These are phyloP conservation scores for Odobenus rosmarus DNA, from an alignment of 2,113 vertebrate genomes.

Conservation along the genomic window DNA sequence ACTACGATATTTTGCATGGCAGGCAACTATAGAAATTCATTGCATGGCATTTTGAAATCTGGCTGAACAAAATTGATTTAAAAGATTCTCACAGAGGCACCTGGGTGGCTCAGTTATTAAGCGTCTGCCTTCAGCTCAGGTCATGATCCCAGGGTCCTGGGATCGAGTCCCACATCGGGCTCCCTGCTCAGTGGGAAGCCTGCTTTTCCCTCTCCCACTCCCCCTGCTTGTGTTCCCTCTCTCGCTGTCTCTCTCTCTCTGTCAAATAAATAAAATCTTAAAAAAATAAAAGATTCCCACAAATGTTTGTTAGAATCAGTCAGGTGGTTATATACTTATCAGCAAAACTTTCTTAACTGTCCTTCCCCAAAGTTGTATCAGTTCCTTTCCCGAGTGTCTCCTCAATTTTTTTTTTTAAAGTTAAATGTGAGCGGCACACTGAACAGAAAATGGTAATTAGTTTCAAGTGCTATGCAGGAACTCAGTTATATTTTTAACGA, in stretches of 20 bases:
- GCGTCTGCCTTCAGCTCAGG: too few relatives aligned
- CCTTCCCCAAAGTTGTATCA: neutral
- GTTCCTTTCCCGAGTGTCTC: neutral
- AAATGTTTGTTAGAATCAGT: conserved; percentile 47
- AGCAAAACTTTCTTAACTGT: conserved; percentile 13
- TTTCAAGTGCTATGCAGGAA: neutral
- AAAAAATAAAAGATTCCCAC: neutral
- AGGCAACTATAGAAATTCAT: conserved; percentile 11
- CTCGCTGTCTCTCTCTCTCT: too few relatives aligned
- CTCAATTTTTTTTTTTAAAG: neutral
- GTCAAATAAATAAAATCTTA: too few relatives aligned
- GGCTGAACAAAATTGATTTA: neutral
- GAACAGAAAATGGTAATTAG: neutral
- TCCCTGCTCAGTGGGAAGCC: too few relatives aligned
- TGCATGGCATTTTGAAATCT: neutral
- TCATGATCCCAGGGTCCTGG: too few relatives aligned
- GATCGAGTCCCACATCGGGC: too few relatives aligned
- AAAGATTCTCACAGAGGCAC: neutral
- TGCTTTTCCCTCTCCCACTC: too few relatives aligned
- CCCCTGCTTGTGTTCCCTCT: too few relatives aligned
- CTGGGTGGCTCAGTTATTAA: too few relatives aligned
- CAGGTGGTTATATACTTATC: conserved; percentile 12
- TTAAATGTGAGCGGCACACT: neutral
- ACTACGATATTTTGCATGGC: neutral
- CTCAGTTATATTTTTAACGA: neutral